Evolutionary conservation across 2,888 invertebrate species (phyloP).

Genomic region (Hecatera dysodea): DNA sequence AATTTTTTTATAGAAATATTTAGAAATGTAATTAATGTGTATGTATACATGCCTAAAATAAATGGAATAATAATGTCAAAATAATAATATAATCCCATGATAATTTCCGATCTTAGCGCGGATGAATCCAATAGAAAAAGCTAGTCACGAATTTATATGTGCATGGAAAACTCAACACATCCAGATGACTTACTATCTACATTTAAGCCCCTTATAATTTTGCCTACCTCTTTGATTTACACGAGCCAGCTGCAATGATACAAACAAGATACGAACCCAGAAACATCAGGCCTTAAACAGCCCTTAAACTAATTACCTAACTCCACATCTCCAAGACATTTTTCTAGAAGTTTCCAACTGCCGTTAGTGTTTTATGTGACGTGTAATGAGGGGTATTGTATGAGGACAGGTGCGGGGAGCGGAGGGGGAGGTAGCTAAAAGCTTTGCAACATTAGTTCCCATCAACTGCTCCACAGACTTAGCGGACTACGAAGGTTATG

Average conservation of each 20-base stretch:
- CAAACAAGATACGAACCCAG: neutral
- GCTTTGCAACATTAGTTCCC: slow-evolving; percentile 86
- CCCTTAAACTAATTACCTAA: slow-evolving; percentile 33
- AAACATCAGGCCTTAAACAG: slow-evolving; percentile 3
- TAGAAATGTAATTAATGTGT: no score
- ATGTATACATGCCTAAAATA: no score
- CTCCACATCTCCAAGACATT: slow-evolving; percentile 27
- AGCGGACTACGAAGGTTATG: slow-evolving; percentile 57
- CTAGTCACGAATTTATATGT: no score
- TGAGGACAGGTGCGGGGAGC: slow-evolving; percentile 71
- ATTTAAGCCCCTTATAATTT: no score
- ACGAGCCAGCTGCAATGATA: neutral
- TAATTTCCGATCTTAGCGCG: no score
- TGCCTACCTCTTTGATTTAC: no score
- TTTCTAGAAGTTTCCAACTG: slow-evolving; percentile 49
- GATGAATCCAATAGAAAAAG: no score
- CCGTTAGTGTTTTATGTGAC: slow-evolving; percentile 52
- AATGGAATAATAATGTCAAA: no score
- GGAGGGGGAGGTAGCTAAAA: slow-evolving; percentile 72
- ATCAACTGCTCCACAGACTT: slow-evolving; percentile 78
- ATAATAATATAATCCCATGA: no score
- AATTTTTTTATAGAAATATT: no score
- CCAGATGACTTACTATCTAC: no score
- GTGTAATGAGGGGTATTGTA: slow-evolving; percentile 70
- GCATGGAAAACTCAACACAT: no score